A percentile compares a stretch with the other conserved stretches of the same genome.
Evolutionary conservation across 2,797 vertebrate genomes (phyloP).

Genomic region (Cossypha dichroa): DNA sequence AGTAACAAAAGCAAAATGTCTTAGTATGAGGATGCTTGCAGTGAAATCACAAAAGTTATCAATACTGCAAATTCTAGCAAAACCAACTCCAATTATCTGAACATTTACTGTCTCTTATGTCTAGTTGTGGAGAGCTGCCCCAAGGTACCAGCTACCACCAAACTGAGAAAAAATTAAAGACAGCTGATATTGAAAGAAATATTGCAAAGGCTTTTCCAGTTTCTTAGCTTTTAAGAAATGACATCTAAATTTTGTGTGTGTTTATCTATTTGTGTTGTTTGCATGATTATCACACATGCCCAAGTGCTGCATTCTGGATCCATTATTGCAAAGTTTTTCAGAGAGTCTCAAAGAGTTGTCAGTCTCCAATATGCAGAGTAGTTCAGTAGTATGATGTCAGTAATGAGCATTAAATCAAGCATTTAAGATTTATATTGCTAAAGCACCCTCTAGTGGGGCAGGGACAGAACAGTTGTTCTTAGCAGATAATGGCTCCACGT

Average conservation of each 20-base stretch:
- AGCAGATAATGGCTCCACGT: background rate
- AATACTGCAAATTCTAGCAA: background rate
- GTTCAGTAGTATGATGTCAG: background rate
- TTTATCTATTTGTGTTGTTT: background rate
- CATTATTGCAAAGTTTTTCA: background rate
- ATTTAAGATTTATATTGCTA: conserved; percentile 73
- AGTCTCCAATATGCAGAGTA: background rate
- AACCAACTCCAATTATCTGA: background rate
- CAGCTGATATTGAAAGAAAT: background rate
- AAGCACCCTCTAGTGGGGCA: conserved; percentile 81
- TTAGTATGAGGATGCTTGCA: background rate
- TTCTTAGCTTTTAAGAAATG: background rate
- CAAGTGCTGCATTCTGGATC: background rate
- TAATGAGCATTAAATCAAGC: background rate
- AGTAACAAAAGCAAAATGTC: background rate
- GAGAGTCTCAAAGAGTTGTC: background rate
- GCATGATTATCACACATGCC: background rate
- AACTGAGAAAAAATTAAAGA: background rate
- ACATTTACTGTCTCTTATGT: background rate
- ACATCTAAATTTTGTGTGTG: background rate
- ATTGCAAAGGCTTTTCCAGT: background rate
- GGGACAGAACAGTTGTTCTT: conserved; percentile 22
- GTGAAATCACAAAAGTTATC: background rate
- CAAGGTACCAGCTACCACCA: background rate
- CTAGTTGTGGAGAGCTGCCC: background rate